Base-by-base conservation (phyloP, 2,888 invertebrate genomes). In the Epinotia brunnichana region DNA sequence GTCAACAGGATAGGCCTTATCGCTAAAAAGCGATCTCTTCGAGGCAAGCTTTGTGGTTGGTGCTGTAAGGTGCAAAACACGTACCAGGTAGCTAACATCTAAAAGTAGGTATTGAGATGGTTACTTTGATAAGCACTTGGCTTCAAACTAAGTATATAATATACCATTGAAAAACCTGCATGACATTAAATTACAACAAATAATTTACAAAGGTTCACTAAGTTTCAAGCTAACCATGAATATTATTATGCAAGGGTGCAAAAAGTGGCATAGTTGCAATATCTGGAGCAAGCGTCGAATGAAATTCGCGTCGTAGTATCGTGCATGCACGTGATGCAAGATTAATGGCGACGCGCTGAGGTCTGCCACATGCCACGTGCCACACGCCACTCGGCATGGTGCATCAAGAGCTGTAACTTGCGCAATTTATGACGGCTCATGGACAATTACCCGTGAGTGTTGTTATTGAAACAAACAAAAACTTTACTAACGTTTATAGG, bases 311-410 rank as follows among this genome's bases (percentile, higher is more conserved):
- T 62, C 17, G 53, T 51, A 56, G 60, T 69, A 61, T 56, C 64
- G 54, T 39, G 70, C 64, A 53, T 73, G 51, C 69, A 68, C 57
- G 72, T 72, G 66, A 61, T 29, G 71, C 39, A 53, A 72, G 68
- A 73, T 73, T 69, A 69, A 73, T 73, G 63, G 39, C 29, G 53
- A 24, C 68, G 72, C 15, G 68, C 21, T 69, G 73, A 68, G 57
- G 51, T 19, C 53, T 48, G 61, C 35, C 21, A 24, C 56, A 68
- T 56, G 72, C 56, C 35, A 56, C 67, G 59, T 41, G 39, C 56
- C 15, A 13, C 57, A 73, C 57, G 63, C 62, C n/a, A 68, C 67
- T 29, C 24, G n/a, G 53, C 29, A 15, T 39, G 41, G 56, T 56
- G 63, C 53, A 64, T 19, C 29, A 17, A 53, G 51, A 9, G 35